Base-by-base conservation (phyloP, 2,888 invertebrate species). In the Hemaris fuciformis region DNA sequence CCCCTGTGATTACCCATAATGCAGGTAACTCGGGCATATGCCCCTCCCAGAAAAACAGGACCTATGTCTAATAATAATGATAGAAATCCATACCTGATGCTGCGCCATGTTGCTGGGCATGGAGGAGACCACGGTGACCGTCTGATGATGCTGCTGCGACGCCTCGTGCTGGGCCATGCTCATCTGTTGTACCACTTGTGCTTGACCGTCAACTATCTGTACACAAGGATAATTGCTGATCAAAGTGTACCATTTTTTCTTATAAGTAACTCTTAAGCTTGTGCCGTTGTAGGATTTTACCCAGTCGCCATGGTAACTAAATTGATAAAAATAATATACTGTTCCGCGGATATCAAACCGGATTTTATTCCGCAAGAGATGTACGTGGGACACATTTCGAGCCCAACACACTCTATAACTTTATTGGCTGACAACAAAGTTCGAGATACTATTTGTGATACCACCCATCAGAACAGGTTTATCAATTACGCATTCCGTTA, bases 151-250 rank as follows among this genome's bases (percentile, higher is more conserved):
- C 64, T 91, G 93, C 73, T 92, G 93, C n/a, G 83, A 67, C 0
- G 86, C 80, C 62, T 93, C 93, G 87, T 93, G 91, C 70, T 92
- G 92, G 0, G 92, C 75, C 91, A 91, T 91, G 61, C 82, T 91
- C 71, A 91, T 86, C 74, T 91, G 91, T 59, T 89, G 90, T 73
- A 88, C 84, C 22, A 88, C 88, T 81, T 90, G 89, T 0, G 79
- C 70, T 75, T 90, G 91, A 61, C 87, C 81, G 70, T 91, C 91
- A 62, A 89, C 87, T 70, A 91, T 81, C 87, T 91, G 77, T 46
- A 58, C 10, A 66, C 25, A 48, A 45, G 2, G 8, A 5, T 10
- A 2, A 6, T n/a, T 3, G 3, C 3, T 43, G 20, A 43, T 20
- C 43, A 43, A 0, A 10, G 3, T 20, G 7, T 7, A 2, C 18